phyloP scores from a whole-genome alignment of 2,113 vertebrate species.

The Acrocephalus kingi region DNA sequence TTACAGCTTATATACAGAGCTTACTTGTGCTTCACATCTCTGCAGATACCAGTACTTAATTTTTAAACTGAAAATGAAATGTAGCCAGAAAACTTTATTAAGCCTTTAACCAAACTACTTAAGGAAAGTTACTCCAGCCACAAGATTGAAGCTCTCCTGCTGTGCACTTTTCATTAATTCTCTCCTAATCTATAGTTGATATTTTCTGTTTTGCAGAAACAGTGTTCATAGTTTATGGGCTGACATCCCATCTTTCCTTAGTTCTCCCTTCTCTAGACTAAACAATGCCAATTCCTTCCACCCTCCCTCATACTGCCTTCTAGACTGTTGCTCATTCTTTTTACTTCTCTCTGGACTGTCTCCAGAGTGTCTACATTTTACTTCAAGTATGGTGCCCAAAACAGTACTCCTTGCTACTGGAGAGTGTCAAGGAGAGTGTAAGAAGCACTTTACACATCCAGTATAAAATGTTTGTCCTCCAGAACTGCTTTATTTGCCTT shows the following conservation, averaged over 20 bases:
- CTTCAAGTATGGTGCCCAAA: not conserved
- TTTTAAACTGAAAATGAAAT: not conserved
- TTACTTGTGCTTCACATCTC: not conserved
- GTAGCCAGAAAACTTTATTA: not conserved
- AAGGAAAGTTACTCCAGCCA: not conserved
- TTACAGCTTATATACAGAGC: not conserved
- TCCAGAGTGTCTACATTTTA: not conserved
- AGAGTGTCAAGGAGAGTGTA: not conserved
- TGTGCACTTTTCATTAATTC: not conserved
- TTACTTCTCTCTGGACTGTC: not conserved
- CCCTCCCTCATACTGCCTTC: not conserved
- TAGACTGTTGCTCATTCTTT: not conserved
- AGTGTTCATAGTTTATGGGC: not conserved
- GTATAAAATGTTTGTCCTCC: not conserved
- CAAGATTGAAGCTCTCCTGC: not conserved
- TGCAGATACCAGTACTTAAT: not conserved
- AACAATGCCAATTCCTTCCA: conserved; percentile 43
- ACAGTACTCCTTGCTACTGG: not conserved
- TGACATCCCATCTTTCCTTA: not conserved
- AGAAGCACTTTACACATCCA: not conserved
- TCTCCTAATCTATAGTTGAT: not conserved
- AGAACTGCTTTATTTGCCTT: not conserved
- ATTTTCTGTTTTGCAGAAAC: not conserved
- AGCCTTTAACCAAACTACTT: not conserved
- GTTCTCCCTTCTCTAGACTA: conserved; percentile 28